Conservation (phyloP, 30 jellyfish, hydroid and myxozoan species). For the Aurelia sp. region DNA sequence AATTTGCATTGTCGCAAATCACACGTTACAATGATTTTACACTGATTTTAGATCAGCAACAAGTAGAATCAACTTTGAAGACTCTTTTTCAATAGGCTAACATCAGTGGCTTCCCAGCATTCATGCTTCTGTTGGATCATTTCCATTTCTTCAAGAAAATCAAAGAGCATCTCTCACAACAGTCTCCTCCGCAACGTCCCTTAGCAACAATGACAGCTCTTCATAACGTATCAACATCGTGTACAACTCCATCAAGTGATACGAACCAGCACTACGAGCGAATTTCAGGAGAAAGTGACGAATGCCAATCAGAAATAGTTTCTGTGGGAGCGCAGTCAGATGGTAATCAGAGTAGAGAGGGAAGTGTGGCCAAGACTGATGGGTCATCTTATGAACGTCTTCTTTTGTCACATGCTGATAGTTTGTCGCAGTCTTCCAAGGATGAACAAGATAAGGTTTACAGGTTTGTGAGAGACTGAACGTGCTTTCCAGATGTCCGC, state of each 20-base stretch:
- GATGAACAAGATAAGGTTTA: not conserved
- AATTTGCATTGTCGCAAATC: too few relatives aligned
- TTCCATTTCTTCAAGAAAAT: conserved; percentile 82
- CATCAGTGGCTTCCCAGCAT: conserved; percentile 88
- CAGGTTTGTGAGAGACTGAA: conserved; percentile 5
- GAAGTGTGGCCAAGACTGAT: not conserved
- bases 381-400: conserved; percentile 48
- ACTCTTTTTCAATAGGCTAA: conserved; percentile 41
- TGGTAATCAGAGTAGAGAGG: not conserved
- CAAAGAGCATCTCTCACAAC: conserved; percentile 41
- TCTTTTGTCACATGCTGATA: conserved; percentile 31
- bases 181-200: not conserved
- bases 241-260: conserved; percentile 59
- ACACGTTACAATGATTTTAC: too few relatives aligned
- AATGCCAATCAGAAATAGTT: not conserved
- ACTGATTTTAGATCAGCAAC: too few relatives aligned
- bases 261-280: conserved; percentile 20
- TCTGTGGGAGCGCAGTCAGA: conserved; percentile 1
- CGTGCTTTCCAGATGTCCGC: not conserved
- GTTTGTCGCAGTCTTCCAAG: conserved; percentile 23
- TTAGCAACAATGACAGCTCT: conserved; percentile 14
- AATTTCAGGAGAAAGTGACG: conserved; percentile 8
- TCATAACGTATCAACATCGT: conserved; percentile 66
- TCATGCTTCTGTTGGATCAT: conserved; percentile 88
- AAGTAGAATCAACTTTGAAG: too few relatives aligned